Base-by-base conservation (phyloP, 2,888 invertebrate genomes). In the Rhabditoides inermis region DNA sequence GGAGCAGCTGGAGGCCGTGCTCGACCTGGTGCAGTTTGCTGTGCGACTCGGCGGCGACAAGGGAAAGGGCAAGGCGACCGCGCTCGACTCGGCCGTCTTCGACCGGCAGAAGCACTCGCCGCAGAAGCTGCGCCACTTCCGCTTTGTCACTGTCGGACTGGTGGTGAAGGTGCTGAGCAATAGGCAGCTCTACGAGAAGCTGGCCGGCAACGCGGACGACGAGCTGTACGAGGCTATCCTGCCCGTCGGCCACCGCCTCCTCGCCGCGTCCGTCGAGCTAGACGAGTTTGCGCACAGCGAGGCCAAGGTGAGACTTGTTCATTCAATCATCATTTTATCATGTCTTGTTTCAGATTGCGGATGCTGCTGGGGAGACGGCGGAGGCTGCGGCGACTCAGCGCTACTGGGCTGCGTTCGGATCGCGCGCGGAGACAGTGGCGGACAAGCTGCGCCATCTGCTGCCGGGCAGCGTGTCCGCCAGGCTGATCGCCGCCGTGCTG, bases 121-220 rank as follows among this genome's bases (percentile, higher is more conserved):
- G 0, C 85, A 86, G 70, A 86, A 89, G 64, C 79, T 89, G 49
- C 82, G 88, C 2, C 88, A 90, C 76, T 90, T 85, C 76, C 89
- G 87, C 78, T 89, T 88, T 72, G 82, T 85, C 0, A 80, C 86
- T 25, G 80, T 90, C 20, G 85, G 85, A 26, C 87, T 88, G 64
- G 81, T 88, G 46, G 83, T 84, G 7, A 82, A 81, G 20, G 81
- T 88, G 36, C 79, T 88, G 47, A 83, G 85, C 1, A 84, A 84
- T 0, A 79, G 83, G 0, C 82, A 84, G 55, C 86, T 88, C 65
- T 82, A 88, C 1, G 83, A 83, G 42, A 83, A 84, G 56, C 48
- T 71, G n/a, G 57, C 67, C 0, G 51, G 54, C 2, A 49, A 59
- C 22, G 49, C 53, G 12, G 69, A 72, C 44, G 67, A 69, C 12